Percentiles rank a stretch among this genome's conserved stretches.
Evolutionary conservation across 2,113 vertebrate species (phyloP).

Genomic region (Psammodynastes pulverulentus): DNA sequence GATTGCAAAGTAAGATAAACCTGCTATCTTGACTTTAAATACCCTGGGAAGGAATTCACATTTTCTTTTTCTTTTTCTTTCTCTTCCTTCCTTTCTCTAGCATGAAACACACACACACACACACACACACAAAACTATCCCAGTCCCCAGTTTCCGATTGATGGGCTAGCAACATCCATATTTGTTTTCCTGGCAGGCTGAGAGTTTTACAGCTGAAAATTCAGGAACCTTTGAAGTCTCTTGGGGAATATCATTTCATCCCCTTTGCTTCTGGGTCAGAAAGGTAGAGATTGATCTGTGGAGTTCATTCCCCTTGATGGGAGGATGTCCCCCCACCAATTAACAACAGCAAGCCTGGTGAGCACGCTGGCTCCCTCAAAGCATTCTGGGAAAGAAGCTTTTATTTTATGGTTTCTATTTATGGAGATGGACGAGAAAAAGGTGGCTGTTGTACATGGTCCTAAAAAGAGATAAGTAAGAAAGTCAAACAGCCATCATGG

Average conservation of each 20-base stretch:
- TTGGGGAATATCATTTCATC: constrained; percentile 21
- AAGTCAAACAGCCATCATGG: constrained; percentile 11
- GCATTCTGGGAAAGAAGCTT: background rate
- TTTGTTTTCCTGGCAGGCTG: constrained; percentile 23
- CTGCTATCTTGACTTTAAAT: constrained; percentile 57
- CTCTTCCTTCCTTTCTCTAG: background rate
- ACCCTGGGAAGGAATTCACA: constrained; percentile 62
- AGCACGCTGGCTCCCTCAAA: background rate
- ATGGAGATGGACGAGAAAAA: constrained; percentile 16
- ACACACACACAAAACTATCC: background rate
- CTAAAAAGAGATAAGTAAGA: background rate
- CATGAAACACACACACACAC: background rate
- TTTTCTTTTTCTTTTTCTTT: constrained; percentile 7
- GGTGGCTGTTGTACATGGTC: background rate
- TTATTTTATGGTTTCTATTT: constrained; percentile 14
- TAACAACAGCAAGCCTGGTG: background rate
- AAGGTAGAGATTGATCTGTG: constrained; percentile 11
- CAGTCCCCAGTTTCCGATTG: background rate
- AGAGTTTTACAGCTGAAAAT: constrained; percentile 27
- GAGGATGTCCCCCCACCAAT: constrained; percentile 14
- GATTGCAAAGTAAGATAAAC: constrained; percentile 56
- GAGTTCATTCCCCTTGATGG: constrained; percentile 10
- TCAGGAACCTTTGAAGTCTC: background rate
- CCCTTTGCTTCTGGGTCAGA: constrained; percentile 1
- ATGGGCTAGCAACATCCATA: background rate